Evolutionary conservation across 1,140 invertebrate genomes (phyloP).

Genomic region (Akabosia matsudoensis): DNA sequence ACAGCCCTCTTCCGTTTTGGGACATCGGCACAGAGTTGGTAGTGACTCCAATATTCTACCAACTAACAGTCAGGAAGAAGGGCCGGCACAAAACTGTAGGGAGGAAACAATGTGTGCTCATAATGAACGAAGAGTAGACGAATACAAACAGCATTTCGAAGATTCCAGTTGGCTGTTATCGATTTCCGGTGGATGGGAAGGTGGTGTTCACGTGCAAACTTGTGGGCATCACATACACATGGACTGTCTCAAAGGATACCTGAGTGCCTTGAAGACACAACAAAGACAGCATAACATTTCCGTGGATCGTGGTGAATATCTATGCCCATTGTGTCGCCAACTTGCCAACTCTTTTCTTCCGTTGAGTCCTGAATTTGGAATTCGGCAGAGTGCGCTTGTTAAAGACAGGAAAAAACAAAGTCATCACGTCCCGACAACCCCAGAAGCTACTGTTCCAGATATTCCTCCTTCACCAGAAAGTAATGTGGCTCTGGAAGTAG

Average conservation of each 20-base stretch:
- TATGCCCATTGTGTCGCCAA: slow-evolving; percentile 89
- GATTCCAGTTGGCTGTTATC: slow-evolving; percentile 74
- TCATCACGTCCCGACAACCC: slow-evolving; percentile 55
- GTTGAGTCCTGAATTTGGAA: slow-evolving; percentile 73
- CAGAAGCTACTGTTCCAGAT: slow-evolving; percentile 41
- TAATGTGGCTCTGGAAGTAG: slow-evolving; percentile 42
- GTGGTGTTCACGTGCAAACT: slow-evolving; percentile 82
- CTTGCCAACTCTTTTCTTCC: slow-evolving; percentile 89
- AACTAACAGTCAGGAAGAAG: slow-evolving; percentile 62
- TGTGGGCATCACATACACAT: slow-evolving; percentile 91
- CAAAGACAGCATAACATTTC: slow-evolving; percentile 69
- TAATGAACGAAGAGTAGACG: slow-evolving; percentile 66
- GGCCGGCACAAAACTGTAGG: slow-evolving; percentile 51
- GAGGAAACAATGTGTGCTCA: slow-evolving; percentile 62
- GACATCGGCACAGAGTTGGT: slow-evolving; percentile 63
- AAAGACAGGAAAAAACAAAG: slow-evolving; percentile 57
- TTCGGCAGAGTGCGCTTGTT: slow-evolving; percentile 60
- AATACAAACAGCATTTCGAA: slow-evolving; percentile 69
- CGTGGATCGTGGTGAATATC: slow-evolving; percentile 81
- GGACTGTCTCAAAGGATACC: slow-evolving; percentile 57
- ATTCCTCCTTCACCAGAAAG: slow-evolving; percentile 43
- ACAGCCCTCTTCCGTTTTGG: slow-evolving; percentile 77
- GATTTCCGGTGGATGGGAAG: slow-evolving; percentile 85
- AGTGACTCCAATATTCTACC: slow-evolving; percentile 55
- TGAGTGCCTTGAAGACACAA: slow-evolving; percentile 72